A percentile compares a stretch with the other conserved stretches of the same genome.
These are phyloP conservation scores for Caranx ignobilis DNA, from an alignment of 2,113 vertebrate species.

Conservation along the genomic window DNA sequence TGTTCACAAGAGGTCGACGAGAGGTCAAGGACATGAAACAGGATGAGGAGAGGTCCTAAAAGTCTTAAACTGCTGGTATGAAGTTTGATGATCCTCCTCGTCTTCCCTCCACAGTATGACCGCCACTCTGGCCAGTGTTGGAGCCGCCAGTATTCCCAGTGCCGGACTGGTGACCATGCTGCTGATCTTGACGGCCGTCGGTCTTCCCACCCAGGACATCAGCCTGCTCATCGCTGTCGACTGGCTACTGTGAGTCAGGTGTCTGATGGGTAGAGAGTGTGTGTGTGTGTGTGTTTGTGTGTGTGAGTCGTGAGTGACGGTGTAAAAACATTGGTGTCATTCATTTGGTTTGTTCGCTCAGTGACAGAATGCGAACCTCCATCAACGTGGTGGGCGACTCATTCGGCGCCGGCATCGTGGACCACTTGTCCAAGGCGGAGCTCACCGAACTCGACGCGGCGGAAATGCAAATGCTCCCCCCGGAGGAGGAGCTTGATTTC, in stretches of 20 bases:
- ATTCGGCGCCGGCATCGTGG: constrained; percentile 87
- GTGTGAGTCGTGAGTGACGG: neutral
- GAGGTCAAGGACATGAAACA: no score
- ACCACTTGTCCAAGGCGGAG: constrained; percentile 84
- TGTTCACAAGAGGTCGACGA: no score
- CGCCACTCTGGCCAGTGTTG: constrained; percentile 89
- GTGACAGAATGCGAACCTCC: constrained; percentile 88
- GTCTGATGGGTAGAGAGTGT: constrained; percentile 23
- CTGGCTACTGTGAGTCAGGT: constrained; percentile 89
- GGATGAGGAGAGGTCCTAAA: no score
- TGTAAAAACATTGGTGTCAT: neutral
- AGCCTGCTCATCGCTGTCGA: constrained; percentile 90
- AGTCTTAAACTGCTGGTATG: no score
- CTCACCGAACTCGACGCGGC: constrained; percentile 82
- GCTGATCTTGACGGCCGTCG: constrained; percentile 88
- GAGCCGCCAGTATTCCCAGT: constrained; percentile 90
- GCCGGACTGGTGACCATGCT: constrained; percentile 90
- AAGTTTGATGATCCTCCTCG: no score
- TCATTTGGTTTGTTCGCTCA: constrained; percentile 58
- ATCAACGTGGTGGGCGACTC: constrained; percentile 90
- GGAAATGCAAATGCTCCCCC: constrained; percentile 54
- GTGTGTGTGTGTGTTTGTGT: neutral
- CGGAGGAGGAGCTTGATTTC: constrained; percentile 77
- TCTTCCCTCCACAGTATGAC: constrained; percentile 81
- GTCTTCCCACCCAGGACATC: constrained; percentile 89